phyloP scores from a whole-genome alignment of 2,113 vertebrate genomes.

The Nansenia antarctica region DNA sequence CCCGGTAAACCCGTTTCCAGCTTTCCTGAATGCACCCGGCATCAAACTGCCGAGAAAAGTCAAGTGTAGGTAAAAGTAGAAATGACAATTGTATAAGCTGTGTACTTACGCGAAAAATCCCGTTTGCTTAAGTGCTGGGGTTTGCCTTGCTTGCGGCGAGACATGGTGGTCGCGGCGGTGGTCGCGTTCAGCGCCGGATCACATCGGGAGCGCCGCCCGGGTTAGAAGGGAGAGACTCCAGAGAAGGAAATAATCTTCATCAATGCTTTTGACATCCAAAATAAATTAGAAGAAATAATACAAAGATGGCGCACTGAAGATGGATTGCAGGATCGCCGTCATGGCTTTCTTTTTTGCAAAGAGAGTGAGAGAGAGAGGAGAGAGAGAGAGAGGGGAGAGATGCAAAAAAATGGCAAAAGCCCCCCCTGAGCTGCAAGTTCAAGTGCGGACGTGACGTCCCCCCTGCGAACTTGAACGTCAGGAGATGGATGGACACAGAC shows the following conservation, averaged over 20 bases:
- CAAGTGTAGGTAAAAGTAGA: slow-evolving; percentile 64
- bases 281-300: slow-evolving; percentile 99
- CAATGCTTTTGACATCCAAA: slow-evolving; percentile 99
- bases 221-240: slow-evolving; percentile 97
- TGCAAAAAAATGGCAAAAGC: slow-evolving; percentile 97
- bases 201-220: slow-evolving; percentile 96
- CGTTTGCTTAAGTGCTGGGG: slow-evolving; percentile 99
- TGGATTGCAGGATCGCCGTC: slow-evolving; percentile 99
- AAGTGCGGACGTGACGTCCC: slow-evolving; percentile 99
- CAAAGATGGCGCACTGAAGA: slow-evolving; percentile 99
- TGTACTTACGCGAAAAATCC: slow-evolving; percentile 99
- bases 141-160: slow-evolving; percentile 99
- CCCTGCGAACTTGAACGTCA: slow-evolving; percentile 99
- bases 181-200: slow-evolving; percentile 87
- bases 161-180: slow-evolving; percentile 96
- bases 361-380: slow-evolving; percentile 75
- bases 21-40: slow-evolving; percentile 58
- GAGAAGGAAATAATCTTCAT: slow-evolving; percentile 98
- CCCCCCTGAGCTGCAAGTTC: slow-evolving; percentile 98
- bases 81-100: slow-evolving; percentile 75
- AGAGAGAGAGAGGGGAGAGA: slow-evolving; percentile 78
- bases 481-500: slow-evolving; percentile 98
- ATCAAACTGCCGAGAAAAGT: slow-evolving; percentile 43
- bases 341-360: slow-evolving; percentile 91
- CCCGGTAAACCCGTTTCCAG: slow-evolving; percentile 30